Percentiles rank a stretch among this genome's conserved stretches.
Evolutionary conservation across 1,140 invertebrate genomes (phyloP).

Genomic region (Polypedilum pembai): DNA sequence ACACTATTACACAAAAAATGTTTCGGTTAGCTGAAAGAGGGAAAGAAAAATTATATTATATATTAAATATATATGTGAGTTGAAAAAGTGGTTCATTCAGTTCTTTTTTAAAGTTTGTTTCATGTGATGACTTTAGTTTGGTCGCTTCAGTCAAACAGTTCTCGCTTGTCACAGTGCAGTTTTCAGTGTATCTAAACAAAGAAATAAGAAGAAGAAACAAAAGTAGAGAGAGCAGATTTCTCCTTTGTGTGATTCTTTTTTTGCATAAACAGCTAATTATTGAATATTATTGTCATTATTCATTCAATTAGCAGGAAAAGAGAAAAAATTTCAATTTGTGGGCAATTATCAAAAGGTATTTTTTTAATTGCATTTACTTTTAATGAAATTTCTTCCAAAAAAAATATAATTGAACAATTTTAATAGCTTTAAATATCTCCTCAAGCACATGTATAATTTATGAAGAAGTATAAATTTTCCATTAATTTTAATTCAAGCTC

Average conservation of each 20-base stretch:
- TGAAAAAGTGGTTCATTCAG: background rate
- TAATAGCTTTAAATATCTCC: background rate
- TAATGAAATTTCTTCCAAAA: background rate
- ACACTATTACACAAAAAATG: conserved; percentile 12
- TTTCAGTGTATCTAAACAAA: no score
- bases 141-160: background rate
- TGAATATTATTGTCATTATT: no score
- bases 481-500: no score
- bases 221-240: no score
- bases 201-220: no score
- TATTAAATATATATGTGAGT: background rate
- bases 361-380: background rate
- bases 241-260: no score
- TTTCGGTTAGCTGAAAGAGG: background rate
- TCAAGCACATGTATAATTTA: no score
- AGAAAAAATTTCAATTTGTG: background rate
- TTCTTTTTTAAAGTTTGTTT: background rate
- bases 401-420: background rate
- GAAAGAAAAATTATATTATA: background rate
- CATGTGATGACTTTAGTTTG: background rate
- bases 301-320: background rate
- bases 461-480: no score
- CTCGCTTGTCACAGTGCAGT: background rate
- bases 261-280: no score
- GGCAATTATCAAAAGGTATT: background rate